phyloP scores from a whole-genome alignment of 2,797 vertebrate genomes.

The Telmatherina bonti region DNA sequence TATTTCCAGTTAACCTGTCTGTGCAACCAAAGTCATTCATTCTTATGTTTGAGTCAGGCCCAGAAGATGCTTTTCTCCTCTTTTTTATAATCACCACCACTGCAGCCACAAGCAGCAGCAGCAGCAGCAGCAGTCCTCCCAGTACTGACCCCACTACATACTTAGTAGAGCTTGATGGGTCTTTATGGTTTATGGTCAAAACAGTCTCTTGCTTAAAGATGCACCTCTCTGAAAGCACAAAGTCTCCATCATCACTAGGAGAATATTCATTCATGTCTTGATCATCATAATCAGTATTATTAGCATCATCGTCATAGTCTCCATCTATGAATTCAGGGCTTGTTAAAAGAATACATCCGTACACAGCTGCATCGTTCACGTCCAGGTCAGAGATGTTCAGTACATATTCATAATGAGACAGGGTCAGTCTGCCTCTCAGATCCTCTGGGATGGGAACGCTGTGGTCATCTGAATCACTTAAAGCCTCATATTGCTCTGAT shows the following conservation, averaged over 20 bases:
- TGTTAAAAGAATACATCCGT: constrained; percentile 68
- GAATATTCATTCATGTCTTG: not conserved
- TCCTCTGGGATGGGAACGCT: constrained; percentile 41
- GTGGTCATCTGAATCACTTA: constrained; percentile 53
- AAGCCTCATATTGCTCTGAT: constrained; percentile 27
- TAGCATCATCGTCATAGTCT: not conserved
- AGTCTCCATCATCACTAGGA: rapidly evolving
- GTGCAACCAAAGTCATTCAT: constrained; percentile 21
- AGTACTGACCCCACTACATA: constrained; percentile 38
- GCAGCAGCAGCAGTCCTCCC: constrained; percentile 46
- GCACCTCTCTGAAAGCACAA: constrained; percentile 45
- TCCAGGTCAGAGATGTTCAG: constrained; percentile 58
- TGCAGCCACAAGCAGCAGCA: constrained; percentile 17
- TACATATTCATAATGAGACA: constrained; percentile 28
- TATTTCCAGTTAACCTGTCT: constrained; percentile 19
- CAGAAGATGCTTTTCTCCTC: constrained; percentile 21
- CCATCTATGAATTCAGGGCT: not conserved
- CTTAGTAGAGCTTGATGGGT: not conserved
- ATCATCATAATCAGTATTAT: not conserved
- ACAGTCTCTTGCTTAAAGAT: constrained; percentile 62
- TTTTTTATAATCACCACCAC: constrained; percentile 34
- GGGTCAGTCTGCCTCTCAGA: constrained; percentile 51
- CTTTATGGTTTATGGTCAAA: not conserved
- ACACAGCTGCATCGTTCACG: constrained; percentile 52
- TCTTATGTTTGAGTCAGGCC: not conserved